Evolutionary conservation across 2,797 vertebrate species (phyloP), one percentile per base, ranked within the genome.

Genomic region (Brachyalestes nurse): DNA sequence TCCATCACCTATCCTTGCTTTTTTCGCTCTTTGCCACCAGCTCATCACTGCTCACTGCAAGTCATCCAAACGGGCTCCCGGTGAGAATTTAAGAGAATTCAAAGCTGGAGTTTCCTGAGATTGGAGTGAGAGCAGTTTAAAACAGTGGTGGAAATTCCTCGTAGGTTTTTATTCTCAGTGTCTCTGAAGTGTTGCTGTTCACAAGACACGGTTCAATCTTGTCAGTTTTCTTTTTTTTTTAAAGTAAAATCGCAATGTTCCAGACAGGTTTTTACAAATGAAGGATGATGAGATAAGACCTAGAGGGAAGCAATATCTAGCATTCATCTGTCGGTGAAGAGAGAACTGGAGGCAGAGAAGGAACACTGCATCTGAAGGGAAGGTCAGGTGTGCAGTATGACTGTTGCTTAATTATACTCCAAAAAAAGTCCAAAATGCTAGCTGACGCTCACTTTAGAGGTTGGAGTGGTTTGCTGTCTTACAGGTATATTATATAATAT

Each of bases 241-340:
- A 0, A 71, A 72, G 25, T 34, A 53, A 17, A 28, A 51, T 71
- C 6, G 16, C 6, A 72, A 72, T 34, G 69, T 55, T 72, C 47
- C 25, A 28, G 67, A 7, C 2, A 14, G 21, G 8, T 45, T 28
- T 13, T 72, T 28, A 57, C 25, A 57, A 72, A 72, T 57, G 70
- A 72, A 58, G 49, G 25, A 72, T 72, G 28, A 72, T 19, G 49
- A 40, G 49, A n/a, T 72, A 2, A 34, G 69, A 72, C 1, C 53
- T 28, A 73, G 55, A 49, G 7, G 17, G 16, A 58, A 73, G 34
- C 58, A 57, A 73, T 5, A 25, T n/a, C 47, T 12, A 17, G 49
- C 51, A 8, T 58, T 73, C 71, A 58, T 73, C 71, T 73, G 71
- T 58, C 34, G n/a, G 23, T 71, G 67, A 21, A 53, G 25, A 70